Evolutionary conservation across 2,113 vertebrate species (phyloP).

Genomic region (Argyrosomus japonicus): DNA sequence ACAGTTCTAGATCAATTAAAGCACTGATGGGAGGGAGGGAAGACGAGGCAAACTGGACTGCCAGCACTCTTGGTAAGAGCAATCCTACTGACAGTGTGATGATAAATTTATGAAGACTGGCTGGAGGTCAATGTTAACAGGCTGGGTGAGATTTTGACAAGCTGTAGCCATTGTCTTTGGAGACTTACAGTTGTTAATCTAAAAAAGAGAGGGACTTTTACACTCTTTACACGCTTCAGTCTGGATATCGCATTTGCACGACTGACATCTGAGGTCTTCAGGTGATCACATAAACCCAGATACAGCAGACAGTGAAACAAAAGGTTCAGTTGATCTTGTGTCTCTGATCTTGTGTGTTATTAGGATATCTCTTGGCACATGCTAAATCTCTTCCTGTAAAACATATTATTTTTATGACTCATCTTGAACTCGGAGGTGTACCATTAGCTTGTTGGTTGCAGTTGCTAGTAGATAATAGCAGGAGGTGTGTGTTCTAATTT

Average conservation of each 20-base stretch:
- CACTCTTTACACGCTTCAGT: too few species aligned
- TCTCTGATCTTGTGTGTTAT: background rate
- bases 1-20: constrained; percentile 33
- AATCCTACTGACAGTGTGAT: constrained; percentile 12
- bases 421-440: background rate
- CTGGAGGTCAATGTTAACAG: constrained; percentile 27
- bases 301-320: background rate
- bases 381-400: too few species aligned
- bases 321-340: background rate
- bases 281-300: background rate
- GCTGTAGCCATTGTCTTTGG: constrained; percentile 1
- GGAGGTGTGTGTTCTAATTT: background rate
- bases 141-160: constrained; percentile 37
- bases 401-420: background rate
- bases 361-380: background rate
- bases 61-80: background rate
- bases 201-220: constrained; percentile 20
- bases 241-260: constrained; percentile 44
- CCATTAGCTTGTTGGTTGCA: background rate
- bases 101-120: constrained; percentile 21
- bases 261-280: constrained; percentile 31
- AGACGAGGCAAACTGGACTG: constrained; percentile 2
- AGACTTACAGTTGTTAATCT: constrained; percentile 17
- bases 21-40: background rate
- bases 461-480: background rate